phyloP scores from a whole-genome alignment of 1,140 invertebrate genomes.

The Panagrolaimus sp. region DNA sequence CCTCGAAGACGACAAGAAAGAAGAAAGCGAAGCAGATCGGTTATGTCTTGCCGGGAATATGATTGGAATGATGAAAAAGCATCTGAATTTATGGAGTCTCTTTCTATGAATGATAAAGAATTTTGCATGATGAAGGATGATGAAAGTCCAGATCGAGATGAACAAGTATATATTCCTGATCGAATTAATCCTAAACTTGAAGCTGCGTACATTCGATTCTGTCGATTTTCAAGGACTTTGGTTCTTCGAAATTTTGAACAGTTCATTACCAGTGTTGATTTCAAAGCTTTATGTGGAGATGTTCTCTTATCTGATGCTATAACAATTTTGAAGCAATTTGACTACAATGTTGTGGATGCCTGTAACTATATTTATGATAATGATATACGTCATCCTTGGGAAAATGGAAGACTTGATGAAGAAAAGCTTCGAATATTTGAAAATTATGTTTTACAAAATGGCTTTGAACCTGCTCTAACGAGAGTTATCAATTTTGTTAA shows the following conservation, averaged over 20 bases:
- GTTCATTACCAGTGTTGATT: neutral
- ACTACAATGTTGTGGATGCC: neutral
- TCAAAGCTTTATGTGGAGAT: slow-evolving; percentile 8
- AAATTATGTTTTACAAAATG: neutral
- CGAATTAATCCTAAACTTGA: neutral
- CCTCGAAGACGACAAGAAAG: no score
- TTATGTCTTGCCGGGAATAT: no score
- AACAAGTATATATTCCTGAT: no score
- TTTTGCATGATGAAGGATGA: no score
- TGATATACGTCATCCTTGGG: neutral
- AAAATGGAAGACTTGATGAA: neutral
- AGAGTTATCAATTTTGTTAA: neutral
- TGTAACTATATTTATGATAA: neutral
- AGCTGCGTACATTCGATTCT: neutral
- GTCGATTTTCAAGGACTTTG: neutral
- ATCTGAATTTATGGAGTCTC: no score
- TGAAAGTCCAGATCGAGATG: no score
- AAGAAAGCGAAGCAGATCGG: no score
- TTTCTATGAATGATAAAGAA: no score
- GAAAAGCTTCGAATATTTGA: neutral
- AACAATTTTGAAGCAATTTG: neutral
- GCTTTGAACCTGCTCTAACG: neutral
- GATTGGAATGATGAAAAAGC: no score
- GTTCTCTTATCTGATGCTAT: neutral
- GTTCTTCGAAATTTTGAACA: neutral